A percentile compares a stretch with the other conserved stretches of the same genome.
phyloP scores from a whole-genome alignment of 2,797 vertebrate species.

The Chanos chanos region DNA sequence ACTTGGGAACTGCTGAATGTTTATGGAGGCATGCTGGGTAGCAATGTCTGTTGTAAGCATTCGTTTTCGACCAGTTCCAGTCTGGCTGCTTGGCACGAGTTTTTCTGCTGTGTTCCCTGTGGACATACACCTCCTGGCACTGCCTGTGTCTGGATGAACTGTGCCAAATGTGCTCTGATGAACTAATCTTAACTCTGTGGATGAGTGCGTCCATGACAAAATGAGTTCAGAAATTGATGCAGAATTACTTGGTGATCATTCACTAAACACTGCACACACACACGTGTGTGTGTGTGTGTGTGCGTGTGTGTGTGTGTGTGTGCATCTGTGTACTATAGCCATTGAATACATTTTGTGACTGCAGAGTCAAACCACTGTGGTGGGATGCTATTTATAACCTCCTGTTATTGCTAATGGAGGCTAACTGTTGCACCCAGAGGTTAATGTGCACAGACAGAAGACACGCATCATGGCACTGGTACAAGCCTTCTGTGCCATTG shows the following conservation, averaged over 20 bases:
- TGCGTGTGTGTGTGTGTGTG: not conserved
- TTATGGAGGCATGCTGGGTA: too few species aligned
- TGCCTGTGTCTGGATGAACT: constrained; percentile 3
- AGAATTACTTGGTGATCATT: too few species aligned
- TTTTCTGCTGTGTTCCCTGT: constrained; percentile 13
- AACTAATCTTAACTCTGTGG: constrained; percentile 33
- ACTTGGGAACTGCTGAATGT: too few species aligned
- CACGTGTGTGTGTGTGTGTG: not conserved
- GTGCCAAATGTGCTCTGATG: constrained; percentile 15
- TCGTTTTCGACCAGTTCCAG: constrained; percentile 17
- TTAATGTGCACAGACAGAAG: not conserved
- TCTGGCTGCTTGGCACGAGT: constrained; percentile 29
- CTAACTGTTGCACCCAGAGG: not conserved
- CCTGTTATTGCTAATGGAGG: not conserved
- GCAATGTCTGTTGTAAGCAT: too few species aligned
- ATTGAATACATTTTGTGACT: constrained; percentile 1
- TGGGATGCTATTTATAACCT: not conserved
- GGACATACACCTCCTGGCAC: constrained; percentile 35
- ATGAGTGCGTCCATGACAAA: too few species aligned
- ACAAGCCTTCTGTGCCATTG: not conserved
- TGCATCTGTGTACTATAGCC: not conserved
- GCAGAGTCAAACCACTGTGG: not conserved
- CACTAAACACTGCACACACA: not conserved
- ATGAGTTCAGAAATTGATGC: too few species aligned
- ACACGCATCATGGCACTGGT: not conserved